Conservation (phyloP, 2,113 vertebrate species). For the Neolamprologus variostigma region DNA sequence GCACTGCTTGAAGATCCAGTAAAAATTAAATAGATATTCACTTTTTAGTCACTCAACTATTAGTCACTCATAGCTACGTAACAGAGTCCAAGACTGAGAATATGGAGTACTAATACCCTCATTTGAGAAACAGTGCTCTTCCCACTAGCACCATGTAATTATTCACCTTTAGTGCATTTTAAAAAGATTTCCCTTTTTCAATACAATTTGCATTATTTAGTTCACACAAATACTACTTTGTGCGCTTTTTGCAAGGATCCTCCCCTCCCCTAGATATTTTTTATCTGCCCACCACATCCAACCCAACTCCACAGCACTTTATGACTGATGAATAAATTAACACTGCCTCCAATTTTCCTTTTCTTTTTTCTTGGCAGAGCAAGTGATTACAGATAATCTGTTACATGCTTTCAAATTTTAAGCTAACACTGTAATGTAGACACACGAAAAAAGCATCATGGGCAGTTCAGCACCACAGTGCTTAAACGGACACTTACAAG, state of each 20-base stretch:
- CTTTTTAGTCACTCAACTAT: no score
- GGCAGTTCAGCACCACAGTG: background rate
- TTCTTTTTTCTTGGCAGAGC: background rate
- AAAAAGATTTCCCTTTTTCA: background rate
- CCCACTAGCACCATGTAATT: background rate
- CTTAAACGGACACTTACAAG: background rate
- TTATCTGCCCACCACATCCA: background rate
- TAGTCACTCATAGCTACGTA: background rate
- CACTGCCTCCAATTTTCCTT: background rate
- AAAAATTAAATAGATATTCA: no score
- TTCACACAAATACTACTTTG: background rate
- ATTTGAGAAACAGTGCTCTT: background rate
- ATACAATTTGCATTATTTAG: background rate
- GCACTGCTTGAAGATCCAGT: no score
- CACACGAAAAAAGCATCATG: fast-evolving
- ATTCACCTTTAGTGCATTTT: background rate
- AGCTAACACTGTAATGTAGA: background rate
- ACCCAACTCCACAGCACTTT: background rate
- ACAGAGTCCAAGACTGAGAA: background rate
- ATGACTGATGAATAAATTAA: background rate
- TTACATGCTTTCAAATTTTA: background rate
- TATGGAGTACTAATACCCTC: background rate
- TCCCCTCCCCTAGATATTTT: background rate
- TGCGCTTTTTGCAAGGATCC: background rate
- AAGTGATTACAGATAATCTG: background rate